A percentile compares a stretch with the other conserved stretches of the same genome.
phyloP scores from a whole-genome alignment of 2,888 invertebrate species.

The Hydrotaea diabolus region DNA sequence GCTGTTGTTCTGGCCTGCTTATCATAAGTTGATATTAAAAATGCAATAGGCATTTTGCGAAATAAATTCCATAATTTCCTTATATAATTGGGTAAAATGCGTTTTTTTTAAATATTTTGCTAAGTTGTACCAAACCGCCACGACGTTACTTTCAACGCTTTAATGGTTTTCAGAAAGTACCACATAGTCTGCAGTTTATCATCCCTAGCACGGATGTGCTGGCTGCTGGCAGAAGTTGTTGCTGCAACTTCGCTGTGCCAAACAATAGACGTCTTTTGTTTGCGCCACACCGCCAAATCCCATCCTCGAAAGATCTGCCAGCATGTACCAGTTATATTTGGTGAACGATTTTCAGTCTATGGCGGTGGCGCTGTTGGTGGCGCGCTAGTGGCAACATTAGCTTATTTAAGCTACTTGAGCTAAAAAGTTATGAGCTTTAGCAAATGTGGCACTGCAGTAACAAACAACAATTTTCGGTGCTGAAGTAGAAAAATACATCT shows the following conservation, averaged over 20 bases:
- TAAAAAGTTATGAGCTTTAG: conserved; percentile 62
- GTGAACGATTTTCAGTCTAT: not conserved
- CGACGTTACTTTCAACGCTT: too few species aligned
- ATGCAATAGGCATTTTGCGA: too few species aligned
- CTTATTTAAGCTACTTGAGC: conserved; percentile 64
- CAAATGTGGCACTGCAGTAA: conserved; percentile 39
- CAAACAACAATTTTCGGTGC: conserved; percentile 44
- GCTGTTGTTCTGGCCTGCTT: too few species aligned
- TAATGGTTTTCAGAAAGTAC: too few species aligned
- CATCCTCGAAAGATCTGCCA: not conserved
- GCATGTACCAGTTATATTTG: not conserved
- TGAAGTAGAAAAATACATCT: conserved; percentile 48
- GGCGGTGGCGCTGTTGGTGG: not conserved
- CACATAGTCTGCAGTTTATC: too few species aligned
- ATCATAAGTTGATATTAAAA: too few species aligned
- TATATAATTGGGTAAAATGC: too few species aligned
- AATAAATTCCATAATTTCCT: too few species aligned
- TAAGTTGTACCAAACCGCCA: too few species aligned
- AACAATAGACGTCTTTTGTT: conserved; percentile 21
- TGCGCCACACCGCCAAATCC: not conserved
- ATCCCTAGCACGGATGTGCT: not conserved
- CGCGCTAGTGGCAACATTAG: conserved; percentile 57
- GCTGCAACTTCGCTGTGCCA: not conserved
- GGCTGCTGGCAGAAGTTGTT: not conserved
- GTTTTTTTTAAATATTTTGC: too few species aligned